Evolutionary conservation across 2,113 vertebrate genomes (phyloP).

Genomic region (Notechis scutatus): DNA sequence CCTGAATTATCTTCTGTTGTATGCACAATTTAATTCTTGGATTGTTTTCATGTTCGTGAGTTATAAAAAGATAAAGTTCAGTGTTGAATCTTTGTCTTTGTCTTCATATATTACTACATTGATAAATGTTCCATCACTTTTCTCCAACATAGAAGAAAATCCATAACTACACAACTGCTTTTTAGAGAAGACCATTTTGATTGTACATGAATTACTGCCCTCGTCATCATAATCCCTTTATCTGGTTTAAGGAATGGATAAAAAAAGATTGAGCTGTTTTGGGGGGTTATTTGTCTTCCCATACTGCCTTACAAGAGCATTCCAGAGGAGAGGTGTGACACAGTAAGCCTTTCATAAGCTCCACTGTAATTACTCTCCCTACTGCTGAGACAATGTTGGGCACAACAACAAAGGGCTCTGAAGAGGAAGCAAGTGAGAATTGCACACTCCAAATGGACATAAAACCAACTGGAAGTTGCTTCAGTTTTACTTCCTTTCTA

Average conservation of each 20-base stretch:
- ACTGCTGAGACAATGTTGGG: not conserved
- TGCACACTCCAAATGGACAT: not conserved
- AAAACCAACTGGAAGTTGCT: slow-evolving; percentile 11
- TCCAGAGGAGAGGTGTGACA: rapidly evolving
- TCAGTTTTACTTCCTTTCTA: slow-evolving; percentile 3
- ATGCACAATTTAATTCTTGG: not conserved
- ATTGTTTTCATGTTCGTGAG: not conserved
- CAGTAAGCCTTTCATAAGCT: not conserved
- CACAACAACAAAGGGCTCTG: rapidly evolving
- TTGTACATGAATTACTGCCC: slow-evolving; percentile 27
- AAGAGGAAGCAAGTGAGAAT: not conserved
- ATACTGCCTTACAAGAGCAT: slow-evolving; percentile 1
- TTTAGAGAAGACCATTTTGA: not conserved
- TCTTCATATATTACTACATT: not conserved
- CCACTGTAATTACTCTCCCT: not conserved
- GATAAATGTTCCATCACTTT: not conserved
- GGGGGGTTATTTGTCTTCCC: not conserved
- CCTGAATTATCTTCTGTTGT: slow-evolving; percentile 30
- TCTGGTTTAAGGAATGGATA: not conserved
- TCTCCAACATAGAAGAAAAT: not conserved
- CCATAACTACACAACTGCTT: slow-evolving; percentile 1
- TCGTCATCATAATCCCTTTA: rapidly evolving
- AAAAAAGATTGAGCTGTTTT: not conserved
- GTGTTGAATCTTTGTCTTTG: not conserved
- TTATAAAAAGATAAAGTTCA: not conserved